Base-by-base conservation (phyloP, 2,797 vertebrate species). In the Yasuhikotakia modesta region DNA sequence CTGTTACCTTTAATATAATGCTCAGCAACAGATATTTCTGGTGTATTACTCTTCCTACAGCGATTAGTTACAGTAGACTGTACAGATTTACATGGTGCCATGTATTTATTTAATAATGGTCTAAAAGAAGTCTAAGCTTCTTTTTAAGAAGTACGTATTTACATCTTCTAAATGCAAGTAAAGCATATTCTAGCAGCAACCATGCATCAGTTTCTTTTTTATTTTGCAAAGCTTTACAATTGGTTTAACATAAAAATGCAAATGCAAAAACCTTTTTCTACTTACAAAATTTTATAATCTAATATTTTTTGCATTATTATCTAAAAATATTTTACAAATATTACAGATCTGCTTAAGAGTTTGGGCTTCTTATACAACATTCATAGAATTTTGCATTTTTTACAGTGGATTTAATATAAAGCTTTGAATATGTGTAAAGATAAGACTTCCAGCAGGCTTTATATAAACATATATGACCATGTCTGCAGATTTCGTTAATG, bases 1-100 rank as follows among this genome's bases (percentile, higher is more conserved):
- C 39, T 82, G 83, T 68, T 72, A 43, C 50, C 30, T 58, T 45
- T 3, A 46, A 67, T 21, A 22, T 2, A 0, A n/a, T 1, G 14
- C 32, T 16, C 17, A 32, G 32, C 12, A 21, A 45, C 50, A 30
- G 21, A 14, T 39, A 53, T 53, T 14, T 27, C 21, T 43, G 61
- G 16, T 55, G 10, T 16, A 55, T 11, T 65, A 46, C 27, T 16
- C 8, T 39, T 53, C 14, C 13, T 14, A 43, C 19, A 27, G 35
- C 58, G 27, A 11, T 55, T 1, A 24, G 48, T 45, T 16, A 43
- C 5, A 39, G 19, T 13, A 52, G 46, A 74, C 30, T 74, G 50
- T 45, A 13, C 35, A 55, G 13, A 32, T 52, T 35, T 50, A 19
- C 13, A 3, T 19, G 27, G 14, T 57, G 52, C 68, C 58, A 43